Conservation (phyloP, 2,113 vertebrate species). For the Daubentonia madagascariensis region DNA sequence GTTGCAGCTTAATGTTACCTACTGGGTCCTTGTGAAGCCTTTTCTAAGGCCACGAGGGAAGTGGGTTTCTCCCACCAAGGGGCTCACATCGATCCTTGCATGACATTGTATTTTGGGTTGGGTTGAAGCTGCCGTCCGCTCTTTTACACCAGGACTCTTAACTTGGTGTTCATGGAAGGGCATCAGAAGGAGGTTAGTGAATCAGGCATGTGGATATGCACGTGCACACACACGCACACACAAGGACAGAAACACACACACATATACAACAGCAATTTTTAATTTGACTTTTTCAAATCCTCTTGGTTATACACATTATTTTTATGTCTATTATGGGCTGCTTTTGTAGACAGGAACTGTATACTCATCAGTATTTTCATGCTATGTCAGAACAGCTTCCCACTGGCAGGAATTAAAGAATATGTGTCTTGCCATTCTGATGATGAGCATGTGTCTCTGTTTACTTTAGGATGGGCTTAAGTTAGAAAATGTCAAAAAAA, state of each 20-base stretch:
- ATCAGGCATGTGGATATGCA: neutral
- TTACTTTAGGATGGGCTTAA: neutral
- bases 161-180: neutral
- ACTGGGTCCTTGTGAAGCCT: neutral
- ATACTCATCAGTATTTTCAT: neutral
- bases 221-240: neutral
- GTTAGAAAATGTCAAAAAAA: constrained; percentile 11
- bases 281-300: neutral
- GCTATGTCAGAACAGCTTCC: neutral
- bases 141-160: neutral
- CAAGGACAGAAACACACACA: neutral
- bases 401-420: neutral
- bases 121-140: neutral
- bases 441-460: neutral
- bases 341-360: accelerated
- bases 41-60: neutral
- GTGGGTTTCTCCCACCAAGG: neutral
- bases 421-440: neutral
- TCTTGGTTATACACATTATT: neutral
- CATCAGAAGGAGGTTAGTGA: neutral
- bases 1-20: neutral
- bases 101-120: neutral
- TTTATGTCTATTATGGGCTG: neutral
- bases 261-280: neutral
- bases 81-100: neutral